Evolutionary conservation across 2,888 invertebrate species (phyloP), one percentile per base, ranked within the genome.

Genomic region (Chymomyza procnemis): DNA sequence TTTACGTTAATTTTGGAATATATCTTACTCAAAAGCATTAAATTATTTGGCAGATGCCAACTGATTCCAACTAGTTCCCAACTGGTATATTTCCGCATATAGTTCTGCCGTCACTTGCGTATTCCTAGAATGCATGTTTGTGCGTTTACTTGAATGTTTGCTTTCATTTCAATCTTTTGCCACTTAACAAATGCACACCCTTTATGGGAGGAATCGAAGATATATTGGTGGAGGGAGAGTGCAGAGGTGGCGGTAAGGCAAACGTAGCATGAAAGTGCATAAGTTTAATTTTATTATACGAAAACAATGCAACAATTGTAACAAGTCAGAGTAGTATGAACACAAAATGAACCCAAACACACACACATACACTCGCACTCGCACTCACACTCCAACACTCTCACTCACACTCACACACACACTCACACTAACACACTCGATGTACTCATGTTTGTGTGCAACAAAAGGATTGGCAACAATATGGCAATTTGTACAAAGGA

Each of bases 91-190:
- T 26, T 26, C 6, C 26, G 26, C 8, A 8, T 8, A 26, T 26
- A 2, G 6, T 26, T 26, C 6, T 26, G 4, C 1, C 1, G 26
- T 26, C 9, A 47, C 21, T 52, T n/a, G 14, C 9, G 5, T 9
- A 34, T 41, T 73, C 65, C 62, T 59, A 21, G 58, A 72, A 59
- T 69, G 50, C 64, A 52, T 41, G 34, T 61, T 41, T 66, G 21
- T 61, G 50, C 55, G 46, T 22, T 26, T 6, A 19, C 30, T 19
- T 52, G 56, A 50, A 62, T 55, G 71, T 71, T 74, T 80, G 76
- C 74, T 74, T 81, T 77, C 87, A 84, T 79, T 82, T 81, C 85
- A 86, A 84, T 79, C 77, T 85, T 84, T 86, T 86, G 77, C 85
- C 80, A 85, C 87, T 84, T 84, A 81, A 81, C 76, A 81, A 86